A percentile compares a stretch with the other conserved stretches of the same genome.
phyloP scores from a whole-genome alignment of 53 echinoderm and acorn worm species.

The Patiria pectinifera region DNA sequence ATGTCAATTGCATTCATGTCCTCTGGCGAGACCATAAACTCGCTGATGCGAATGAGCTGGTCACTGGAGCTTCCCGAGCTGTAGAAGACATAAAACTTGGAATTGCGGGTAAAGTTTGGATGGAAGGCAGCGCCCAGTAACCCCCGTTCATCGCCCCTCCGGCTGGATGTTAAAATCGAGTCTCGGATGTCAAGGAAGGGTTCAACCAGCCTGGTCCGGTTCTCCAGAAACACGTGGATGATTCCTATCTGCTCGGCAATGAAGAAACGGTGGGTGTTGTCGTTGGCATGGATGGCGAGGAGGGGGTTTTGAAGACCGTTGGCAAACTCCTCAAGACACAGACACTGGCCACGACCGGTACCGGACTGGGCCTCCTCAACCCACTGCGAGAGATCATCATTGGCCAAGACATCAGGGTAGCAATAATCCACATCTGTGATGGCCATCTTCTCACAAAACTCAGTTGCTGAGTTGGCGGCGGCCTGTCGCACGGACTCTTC shows the following conservation, averaged over 20 bases:
- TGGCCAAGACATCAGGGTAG: slow-evolving; percentile 79
- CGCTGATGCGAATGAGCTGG: slow-evolving; percentile 75
- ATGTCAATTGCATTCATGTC: slow-evolving; percentile 81
- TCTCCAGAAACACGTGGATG: slow-evolving; percentile 79
- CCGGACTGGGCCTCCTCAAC: slow-evolving; percentile 72
- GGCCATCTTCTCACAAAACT: slow-evolving; percentile 75
- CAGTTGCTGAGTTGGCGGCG: slow-evolving; percentile 37
- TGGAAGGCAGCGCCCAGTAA: slow-evolving; percentile 92
- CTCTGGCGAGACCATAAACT: slow-evolving; percentile 70
- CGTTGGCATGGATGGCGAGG: slow-evolving; percentile 87
- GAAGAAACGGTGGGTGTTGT: slow-evolving; percentile 88
- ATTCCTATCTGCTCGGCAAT: slow-evolving; percentile 90
- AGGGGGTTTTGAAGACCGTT: slow-evolving; percentile 88
- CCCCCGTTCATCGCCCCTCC: slow-evolving; percentile 89
- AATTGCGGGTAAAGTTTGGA: slow-evolving; percentile 76
- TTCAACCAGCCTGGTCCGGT: slow-evolving; percentile 74
- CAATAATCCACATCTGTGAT: slow-evolving; percentile 86
- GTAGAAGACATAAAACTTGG: slow-evolving; percentile 88
- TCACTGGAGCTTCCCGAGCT: slow-evolving; percentile 11
- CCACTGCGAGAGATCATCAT: slow-evolving; percentile 68
- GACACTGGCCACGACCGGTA: slow-evolving; percentile 68
- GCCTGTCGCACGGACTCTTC: slow-evolving; percentile 64
- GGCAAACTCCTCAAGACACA: slow-evolving; percentile 94
- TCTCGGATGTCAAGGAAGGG: slow-evolving; percentile 93
- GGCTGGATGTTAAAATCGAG: slow-evolving; percentile 66